Conservation (phyloP, 2,113 vertebrate genomes). For the Alligator mississippiensis region DNA sequence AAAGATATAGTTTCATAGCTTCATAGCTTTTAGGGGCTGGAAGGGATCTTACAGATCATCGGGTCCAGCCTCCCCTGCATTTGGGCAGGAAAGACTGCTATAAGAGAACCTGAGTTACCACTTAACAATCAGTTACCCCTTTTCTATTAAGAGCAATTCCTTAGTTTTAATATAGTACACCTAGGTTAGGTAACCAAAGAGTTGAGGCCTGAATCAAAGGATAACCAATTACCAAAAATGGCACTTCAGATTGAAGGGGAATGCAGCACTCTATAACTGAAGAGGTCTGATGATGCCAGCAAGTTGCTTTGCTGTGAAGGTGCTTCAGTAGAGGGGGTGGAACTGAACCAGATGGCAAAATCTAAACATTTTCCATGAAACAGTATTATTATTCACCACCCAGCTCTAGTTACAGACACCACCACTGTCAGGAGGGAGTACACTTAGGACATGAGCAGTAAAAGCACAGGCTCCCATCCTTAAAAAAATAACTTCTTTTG, state of each 20-base stretch:
- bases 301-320: neutral
- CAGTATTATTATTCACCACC: neutral
- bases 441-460: neutral
- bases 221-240: neutral
- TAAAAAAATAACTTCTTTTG: neutral
- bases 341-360: neutral
- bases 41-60: too few species aligned
- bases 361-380: neutral
- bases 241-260: neutral
- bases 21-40: too few species aligned
- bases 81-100: too few species aligned
- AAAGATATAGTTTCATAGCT: neutral
- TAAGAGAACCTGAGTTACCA: neutral
- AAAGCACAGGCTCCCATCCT: neutral
- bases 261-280: neutral
- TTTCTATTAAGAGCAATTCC: neutral
- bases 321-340: too few species aligned
- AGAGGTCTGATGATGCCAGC: neutral
- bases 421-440: neutral
- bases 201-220: neutral
- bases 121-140: neutral
- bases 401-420: neutral
- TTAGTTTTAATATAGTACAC: neutral
- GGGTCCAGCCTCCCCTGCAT: too few species aligned
- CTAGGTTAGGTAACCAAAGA: neutral